Conservation (phyloP, 1,140 invertebrate genomes). For the Ylistrum balloti region DNA sequence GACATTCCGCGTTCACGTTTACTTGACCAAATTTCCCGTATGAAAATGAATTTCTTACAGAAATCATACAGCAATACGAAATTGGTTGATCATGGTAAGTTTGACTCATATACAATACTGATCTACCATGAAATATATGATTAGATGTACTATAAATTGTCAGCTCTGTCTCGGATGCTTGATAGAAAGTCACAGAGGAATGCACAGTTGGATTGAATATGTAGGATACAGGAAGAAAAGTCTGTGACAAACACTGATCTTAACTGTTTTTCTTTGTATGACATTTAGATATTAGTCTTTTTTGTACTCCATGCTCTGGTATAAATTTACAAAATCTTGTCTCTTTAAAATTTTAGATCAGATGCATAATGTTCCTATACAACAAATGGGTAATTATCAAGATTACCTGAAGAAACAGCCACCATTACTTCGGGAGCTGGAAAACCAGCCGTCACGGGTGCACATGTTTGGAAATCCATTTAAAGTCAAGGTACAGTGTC, state of each 20-base stretch:
- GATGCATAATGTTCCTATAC: slow-evolving; percentile 96
- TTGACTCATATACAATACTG: too few species aligned
- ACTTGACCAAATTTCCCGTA: slow-evolving; percentile 95
- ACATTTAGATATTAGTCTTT: too few species aligned
- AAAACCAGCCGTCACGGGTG: slow-evolving; percentile 96
- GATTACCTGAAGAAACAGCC: slow-evolving; percentile 97
- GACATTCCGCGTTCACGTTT: slow-evolving; percentile 95
- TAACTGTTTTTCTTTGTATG: too few species aligned
- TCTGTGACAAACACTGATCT: too few species aligned
- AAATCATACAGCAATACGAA: slow-evolving; percentile 85
- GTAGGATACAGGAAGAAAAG: too few species aligned
- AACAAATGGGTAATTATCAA: slow-evolving; percentile 99
- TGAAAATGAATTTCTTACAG: slow-evolving; percentile 97
- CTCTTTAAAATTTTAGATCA: slow-evolving; percentile 86
- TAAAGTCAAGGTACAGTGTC: slow-evolving; percentile 88
- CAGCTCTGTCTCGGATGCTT: too few species aligned
- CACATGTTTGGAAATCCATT: slow-evolving; percentile 99
- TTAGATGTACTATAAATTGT: too few species aligned
- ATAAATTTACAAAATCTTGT: neutral
- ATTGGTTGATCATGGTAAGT: slow-evolving; percentile 86
- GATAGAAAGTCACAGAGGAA: too few species aligned
- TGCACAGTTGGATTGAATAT: too few species aligned
- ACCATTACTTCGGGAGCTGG: slow-evolving; percentile 95
- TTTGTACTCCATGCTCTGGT: neutral
- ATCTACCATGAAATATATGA: too few species aligned